Conservation (phyloP, 2,888 invertebrate genomes). For the Brachyopa scutellaris region DNA sequence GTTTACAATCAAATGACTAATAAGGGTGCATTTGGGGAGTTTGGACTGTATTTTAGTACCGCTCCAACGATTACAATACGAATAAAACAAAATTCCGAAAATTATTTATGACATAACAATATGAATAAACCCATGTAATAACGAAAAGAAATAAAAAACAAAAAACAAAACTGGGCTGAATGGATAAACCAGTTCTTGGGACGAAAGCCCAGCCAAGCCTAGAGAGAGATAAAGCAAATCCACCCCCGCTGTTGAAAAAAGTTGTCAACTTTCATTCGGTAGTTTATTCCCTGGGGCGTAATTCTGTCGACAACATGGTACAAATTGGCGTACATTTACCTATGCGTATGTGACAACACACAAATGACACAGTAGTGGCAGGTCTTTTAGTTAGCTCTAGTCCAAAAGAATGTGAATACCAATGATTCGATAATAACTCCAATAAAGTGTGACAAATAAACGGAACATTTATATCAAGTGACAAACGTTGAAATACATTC, state of each 20-base stretch:
- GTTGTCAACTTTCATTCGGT: slow-evolving; percentile 64
- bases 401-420: slow-evolving; percentile 53
- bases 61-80: slow-evolving; percentile 33
- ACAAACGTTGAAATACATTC: slow-evolving; percentile 63
- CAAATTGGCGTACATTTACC: slow-evolving; percentile 68
- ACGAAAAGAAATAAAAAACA: slow-evolving; percentile 4
- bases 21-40: slow-evolving; percentile 47
- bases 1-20: slow-evolving; percentile 49
- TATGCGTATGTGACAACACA: slow-evolving; percentile 46
- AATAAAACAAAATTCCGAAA: slow-evolving; percentile 50
- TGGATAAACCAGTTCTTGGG: not conserved
- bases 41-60: slow-evolving; percentile 26
- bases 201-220: slow-evolving; percentile 13
- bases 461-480: slow-evolving; percentile 64
- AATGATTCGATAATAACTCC: slow-evolving; percentile 68
- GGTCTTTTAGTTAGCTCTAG: slow-evolving; percentile 41
- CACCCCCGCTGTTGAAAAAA: slow-evolving; percentile 30
- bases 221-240: slow-evolving; percentile 27
- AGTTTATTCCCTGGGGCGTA: slow-evolving; percentile 61
- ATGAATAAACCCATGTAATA: slow-evolving; percentile 29
- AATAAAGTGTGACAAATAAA: slow-evolving; percentile 70
- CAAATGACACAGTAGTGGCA: not conserved
- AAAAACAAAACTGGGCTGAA: not conserved
- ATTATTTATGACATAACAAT: slow-evolving; percentile 50
- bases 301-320: slow-evolving; percentile 59